Percentiles rank a stretch among this genome's conserved stretches.
Evolutionary conservation across 2,797 vertebrate species (phyloP).

Genomic region (Okamejei kenojei): DNA sequence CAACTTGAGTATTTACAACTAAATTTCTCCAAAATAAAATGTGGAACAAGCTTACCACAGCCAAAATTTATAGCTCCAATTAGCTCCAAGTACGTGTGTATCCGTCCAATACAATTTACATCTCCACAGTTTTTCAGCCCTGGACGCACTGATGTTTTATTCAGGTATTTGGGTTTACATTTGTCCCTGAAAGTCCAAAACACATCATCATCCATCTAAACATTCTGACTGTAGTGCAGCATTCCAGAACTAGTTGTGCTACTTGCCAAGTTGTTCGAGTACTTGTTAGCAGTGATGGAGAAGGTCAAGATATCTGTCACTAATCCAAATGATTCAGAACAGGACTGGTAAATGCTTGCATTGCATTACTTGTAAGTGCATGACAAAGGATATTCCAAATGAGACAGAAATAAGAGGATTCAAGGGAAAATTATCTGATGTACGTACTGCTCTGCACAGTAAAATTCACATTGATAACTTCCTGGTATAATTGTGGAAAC

Average conservation of each 20-base stretch:
- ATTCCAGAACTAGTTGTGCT: too few species aligned
- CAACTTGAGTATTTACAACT: neutral
- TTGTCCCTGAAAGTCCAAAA: constrained; percentile 62
- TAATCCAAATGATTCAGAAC: neutral
- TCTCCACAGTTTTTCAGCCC: constrained; percentile 96
- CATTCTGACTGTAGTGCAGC: too few species aligned
- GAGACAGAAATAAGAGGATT: neutral
- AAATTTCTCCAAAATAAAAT: constrained; percentile 2
- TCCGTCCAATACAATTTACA: constrained; percentile 94
- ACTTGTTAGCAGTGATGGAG: neutral
- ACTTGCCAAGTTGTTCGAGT: too few species aligned
- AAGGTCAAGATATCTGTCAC: neutral
- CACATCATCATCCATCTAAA: neutral
- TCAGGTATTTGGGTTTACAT: constrained; percentile 87
- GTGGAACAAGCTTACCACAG: constrained; percentile 67
- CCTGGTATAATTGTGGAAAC: neutral
- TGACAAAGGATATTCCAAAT: neutral
- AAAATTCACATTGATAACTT: neutral
- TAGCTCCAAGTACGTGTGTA: constrained; percentile 93
- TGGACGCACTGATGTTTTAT: constrained; percentile 93
- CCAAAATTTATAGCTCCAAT: constrained; percentile 94
- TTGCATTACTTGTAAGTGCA: neutral
- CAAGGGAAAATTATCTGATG: neutral
- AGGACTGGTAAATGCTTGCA: neutral
- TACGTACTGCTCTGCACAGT: neutral